Evolutionary conservation across 2,797 vertebrate genomes (phyloP), one percentile per base, ranked within the genome.

Genomic region (Centropyge bicolor): DNA sequence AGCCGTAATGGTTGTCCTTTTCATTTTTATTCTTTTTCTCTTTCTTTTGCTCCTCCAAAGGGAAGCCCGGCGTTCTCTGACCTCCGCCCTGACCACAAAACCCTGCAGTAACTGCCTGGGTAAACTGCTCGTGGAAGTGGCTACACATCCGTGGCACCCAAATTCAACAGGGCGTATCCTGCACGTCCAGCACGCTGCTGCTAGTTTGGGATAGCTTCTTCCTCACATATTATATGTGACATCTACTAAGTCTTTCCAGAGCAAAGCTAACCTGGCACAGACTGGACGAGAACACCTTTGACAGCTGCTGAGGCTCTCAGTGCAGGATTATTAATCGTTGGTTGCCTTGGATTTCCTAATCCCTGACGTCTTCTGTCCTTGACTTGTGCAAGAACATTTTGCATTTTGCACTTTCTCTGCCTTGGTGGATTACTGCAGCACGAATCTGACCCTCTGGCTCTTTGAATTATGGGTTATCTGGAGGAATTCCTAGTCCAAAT

Each of bases 1-100:
- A 43, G 24, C 51, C 62, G 62, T 27, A 49, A 55, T 69, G 24
- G 31, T 49, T 73, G 38, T 68, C 51, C 45, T 56, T 55, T 55
- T 75, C 14, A 56, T 40, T 56, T 41, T 31, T 31, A 4, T 31
- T 74, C 19, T 52, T 57, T 60, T 48, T 69, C 79, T 70, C 24
- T 35, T n/a, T n/a, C n/a, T 38, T 64, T 61, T 27, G 41, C 59
- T 81, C 13, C n/a, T 90, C 77, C 59, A 48, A 24, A 70, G 71
- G 66, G 45, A 81, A 70, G 80, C 24, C 60, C 57, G 57, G 74
- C 38, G 64, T 48, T 70, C 70, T 66, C 56, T 83, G 87, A 91
- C 90, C 87, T 90, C 81, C 74, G 66, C 86, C 81, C 82, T 84
- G 84, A 91, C 91, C 91, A 88, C 89, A 91, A 87, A 88, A 83